Evolutionary conservation across 2,888 invertebrate genomes (phyloP).

Genomic region (Lathronympha strigana): DNA sequence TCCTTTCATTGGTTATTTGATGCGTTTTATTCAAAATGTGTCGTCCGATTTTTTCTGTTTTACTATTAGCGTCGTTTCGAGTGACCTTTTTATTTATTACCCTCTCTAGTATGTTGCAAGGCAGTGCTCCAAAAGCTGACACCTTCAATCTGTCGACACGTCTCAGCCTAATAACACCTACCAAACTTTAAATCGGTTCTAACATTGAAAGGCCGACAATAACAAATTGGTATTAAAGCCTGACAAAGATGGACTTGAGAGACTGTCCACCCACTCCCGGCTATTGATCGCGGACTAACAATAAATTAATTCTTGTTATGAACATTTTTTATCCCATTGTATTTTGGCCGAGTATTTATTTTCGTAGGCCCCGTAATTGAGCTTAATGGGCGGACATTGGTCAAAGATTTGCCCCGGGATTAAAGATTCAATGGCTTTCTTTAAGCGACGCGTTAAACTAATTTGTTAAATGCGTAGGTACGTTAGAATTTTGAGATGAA

Average conservation of each 20-base stretch:
- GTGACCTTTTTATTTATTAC: conserved; percentile 36
- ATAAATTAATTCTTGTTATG: conserved; percentile 83
- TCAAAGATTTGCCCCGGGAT: conserved; percentile 66
- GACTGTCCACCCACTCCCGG: conserved; percentile 82
- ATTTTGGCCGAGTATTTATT: conserved; percentile 72
- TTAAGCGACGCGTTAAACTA: conserved; percentile 34
- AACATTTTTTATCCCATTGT: conserved; percentile 80
- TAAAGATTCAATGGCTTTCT: conserved; percentile 51
- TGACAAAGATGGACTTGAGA: conserved; percentile 83
- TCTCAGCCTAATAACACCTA: conserved; percentile 63
- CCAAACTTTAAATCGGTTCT: conserved; percentile 78
- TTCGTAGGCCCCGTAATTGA: conserved; percentile 65
- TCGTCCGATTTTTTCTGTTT: conserved; percentile 20
- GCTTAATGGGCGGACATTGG: conserved; percentile 78
- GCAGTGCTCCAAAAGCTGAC: conserved; percentile 39
- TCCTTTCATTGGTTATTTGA: conserved; percentile 57
- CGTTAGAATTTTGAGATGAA: conserved; percentile 8
- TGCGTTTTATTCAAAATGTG: conserved; percentile 45
- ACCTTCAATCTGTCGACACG: conserved; percentile 64
- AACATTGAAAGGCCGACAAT: conserved; percentile 79
- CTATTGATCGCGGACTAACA: conserved; percentile 80
- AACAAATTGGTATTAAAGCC: conserved; percentile 83
- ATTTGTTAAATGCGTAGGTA: conserved; percentile 7
- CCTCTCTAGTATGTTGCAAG: conserved; percentile 34
- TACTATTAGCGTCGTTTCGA: conserved; percentile 15